phyloP scores from a whole-genome alignment of 2,797 vertebrate genomes.

The Anisognathus igniventris region DNA sequence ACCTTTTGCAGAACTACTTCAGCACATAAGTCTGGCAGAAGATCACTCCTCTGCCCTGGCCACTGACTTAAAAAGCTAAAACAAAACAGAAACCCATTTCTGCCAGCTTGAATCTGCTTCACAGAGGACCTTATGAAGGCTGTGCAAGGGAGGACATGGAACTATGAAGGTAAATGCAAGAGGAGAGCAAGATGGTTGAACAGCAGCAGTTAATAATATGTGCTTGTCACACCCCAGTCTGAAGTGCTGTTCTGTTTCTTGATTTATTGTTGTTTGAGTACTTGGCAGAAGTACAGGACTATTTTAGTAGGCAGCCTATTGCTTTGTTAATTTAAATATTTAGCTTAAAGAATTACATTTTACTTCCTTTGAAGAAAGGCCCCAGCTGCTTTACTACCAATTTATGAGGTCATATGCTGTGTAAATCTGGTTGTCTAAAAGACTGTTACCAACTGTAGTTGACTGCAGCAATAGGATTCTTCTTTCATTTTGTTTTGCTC shows the following conservation, averaged over 20 bases:
- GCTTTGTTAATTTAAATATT: conserved; percentile 20
- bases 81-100: not conserved
- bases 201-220: not conserved
- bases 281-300: not conserved
- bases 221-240: not conserved
- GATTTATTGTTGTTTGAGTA: conserved; percentile 8
- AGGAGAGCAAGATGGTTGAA: not conserved
- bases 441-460: not conserved
- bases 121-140: not conserved
- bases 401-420: not conserved
- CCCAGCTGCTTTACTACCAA: not conserved
- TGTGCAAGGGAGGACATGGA: not conserved
- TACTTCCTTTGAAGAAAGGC: not conserved
- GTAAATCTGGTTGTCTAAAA: not conserved
- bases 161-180: not conserved
- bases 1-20: not conserved
- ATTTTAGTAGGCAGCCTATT: not conserved
- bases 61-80: not conserved
- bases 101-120: not conserved
- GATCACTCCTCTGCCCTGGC: not conserved
- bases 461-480: not conserved
- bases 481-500: not conserved
- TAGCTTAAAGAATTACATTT: conserved; percentile 3
- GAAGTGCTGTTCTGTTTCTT: not conserved
- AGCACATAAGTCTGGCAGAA: not conserved